Conservation (phyloP, 2,888 invertebrate genomes). For the Oegoconia quadripuncta region DNA sequence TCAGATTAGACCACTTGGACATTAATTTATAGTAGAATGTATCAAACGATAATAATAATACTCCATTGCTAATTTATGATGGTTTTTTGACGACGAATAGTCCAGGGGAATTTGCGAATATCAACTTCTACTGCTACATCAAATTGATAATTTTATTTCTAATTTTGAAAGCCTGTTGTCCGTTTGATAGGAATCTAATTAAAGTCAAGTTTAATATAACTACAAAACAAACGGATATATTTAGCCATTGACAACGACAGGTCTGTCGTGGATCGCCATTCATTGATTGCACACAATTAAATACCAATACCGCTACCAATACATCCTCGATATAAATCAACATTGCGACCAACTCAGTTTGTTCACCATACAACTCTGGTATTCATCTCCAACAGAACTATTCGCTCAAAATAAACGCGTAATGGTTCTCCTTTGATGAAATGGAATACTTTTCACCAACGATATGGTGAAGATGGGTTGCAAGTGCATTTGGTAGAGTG, state of each 20-base stretch:
- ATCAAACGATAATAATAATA: too few relatives aligned
- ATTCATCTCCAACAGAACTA: background rate
- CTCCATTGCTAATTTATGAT: too few relatives aligned
- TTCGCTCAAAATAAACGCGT: background rate
- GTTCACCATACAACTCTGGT: slow-evolving; percentile 15
- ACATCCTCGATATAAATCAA: background rate
- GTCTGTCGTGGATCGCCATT: slow-evolving; percentile 34
- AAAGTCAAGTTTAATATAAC: slow-evolving; percentile 31
- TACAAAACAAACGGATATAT: slow-evolving; percentile 23
- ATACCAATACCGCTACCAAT: slow-evolving; percentile 49
- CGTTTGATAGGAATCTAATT: slow-evolving; percentile 18
- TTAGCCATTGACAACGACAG: slow-evolving; percentile 24
- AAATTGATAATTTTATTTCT: too few relatives aligned
- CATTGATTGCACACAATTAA: slow-evolving; percentile 56
- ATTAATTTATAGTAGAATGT: too few relatives aligned
- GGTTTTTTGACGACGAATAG: too few relatives aligned
- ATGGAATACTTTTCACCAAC: background rate
- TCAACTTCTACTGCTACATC: too few relatives aligned
- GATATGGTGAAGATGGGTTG: slow-evolving; percentile 16
- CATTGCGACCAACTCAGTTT: background rate
- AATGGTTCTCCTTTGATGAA: slow-evolving; percentile 16
- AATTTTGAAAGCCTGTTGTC: too few relatives aligned
- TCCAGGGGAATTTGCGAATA: too few relatives aligned
- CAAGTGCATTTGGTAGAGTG: slow-evolving; percentile 44
- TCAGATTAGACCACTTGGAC: too few relatives aligned